Evolutionary conservation across 1,140 invertebrate genomes (phyloP), one percentile per base, ranked within the genome.

Genomic region (Drosophila gunungcola): DNA sequence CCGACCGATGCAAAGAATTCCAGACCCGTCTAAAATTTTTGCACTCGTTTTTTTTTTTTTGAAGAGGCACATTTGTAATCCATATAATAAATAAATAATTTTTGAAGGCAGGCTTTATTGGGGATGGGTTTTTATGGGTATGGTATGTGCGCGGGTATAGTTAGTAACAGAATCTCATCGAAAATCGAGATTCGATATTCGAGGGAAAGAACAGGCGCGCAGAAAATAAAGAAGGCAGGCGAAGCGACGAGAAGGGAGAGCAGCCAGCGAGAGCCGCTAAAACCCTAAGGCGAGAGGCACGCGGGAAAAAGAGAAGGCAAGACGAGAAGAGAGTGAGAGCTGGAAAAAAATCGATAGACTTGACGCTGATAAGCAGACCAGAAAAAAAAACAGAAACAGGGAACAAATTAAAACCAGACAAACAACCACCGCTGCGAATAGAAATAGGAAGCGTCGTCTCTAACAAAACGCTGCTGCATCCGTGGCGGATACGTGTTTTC

Each of bases 101-200:
- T 82, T 48, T 49, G 57, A 55, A 7, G 12, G 25, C 42, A 56
- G 64, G 64, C 52, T 48, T 67, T 70, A 29, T 41, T 41, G 29
- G 65, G 32, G 29, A 63, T 60, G 60, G 38, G 64, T 48, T 67
- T 55, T 38, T 63, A 49, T 51, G 48, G 58, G 60, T 68, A 34
- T 42, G 61, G 61, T 53, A 39, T 65, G 45, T 32, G 45, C 34
- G 11, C 13, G 29, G 55, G 42, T 34, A 42, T 70, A 54, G 51
- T 68, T 54, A 76, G 80, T 89, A 89, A 88, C 74, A 82, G 89
- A 91, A 91, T 82, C 90, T 91, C 90, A 90, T 90, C 86, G 90
- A 91, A 63, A 91, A 91, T 90, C 90, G 90, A 91, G 90, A 91
- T 91, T 91, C 90, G 90, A 91, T 91, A 91, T 91, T 91, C 90